Evolutionary conservation across 2,888 invertebrate species (phyloP).

Genomic region (Eupithecia exiguata): DNA sequence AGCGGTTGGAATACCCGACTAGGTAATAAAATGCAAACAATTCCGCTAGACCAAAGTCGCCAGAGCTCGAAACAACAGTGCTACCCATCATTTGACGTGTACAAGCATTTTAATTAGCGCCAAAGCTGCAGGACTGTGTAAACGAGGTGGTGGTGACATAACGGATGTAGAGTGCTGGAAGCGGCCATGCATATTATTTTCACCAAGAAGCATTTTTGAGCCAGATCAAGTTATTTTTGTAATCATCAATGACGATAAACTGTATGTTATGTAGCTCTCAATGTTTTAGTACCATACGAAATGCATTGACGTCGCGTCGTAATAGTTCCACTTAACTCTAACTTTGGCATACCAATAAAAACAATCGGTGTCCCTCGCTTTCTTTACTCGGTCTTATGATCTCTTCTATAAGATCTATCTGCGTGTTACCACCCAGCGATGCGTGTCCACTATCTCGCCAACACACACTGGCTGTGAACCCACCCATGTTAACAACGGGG

Average conservation of each 20-base stretch:
- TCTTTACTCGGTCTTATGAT: background rate
- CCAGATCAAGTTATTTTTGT: background rate
- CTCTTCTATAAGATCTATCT: background rate
- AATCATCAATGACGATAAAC: background rate
- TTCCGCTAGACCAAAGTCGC: constrained; percentile 15
- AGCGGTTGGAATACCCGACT: constrained; percentile 11
- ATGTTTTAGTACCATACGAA: background rate
- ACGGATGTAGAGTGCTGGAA: constrained; percentile 25
- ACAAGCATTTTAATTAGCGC: constrained; percentile 59
- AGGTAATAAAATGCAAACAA: constrained; percentile 12
- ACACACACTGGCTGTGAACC: background rate
- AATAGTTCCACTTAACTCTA: too few species aligned
- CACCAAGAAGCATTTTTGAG: background rate
- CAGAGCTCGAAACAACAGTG: constrained; percentile 50
- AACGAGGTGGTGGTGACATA: constrained; percentile 46
- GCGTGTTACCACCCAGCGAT: background rate
- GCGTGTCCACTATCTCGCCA: background rate
- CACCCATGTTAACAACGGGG: background rate
- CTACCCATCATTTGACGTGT: constrained; percentile 55
- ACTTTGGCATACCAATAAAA: too few species aligned
- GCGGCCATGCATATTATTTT: background rate
- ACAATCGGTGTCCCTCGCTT: too few species aligned
- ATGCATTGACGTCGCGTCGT: background rate
- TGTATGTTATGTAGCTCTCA: background rate
- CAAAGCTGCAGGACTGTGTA: constrained; percentile 52